Evolutionary conservation across 2,113 vertebrate genomes (phyloP), one percentile per base, ranked within the genome.

Genomic region (Asarcornis scutulata): DNA sequence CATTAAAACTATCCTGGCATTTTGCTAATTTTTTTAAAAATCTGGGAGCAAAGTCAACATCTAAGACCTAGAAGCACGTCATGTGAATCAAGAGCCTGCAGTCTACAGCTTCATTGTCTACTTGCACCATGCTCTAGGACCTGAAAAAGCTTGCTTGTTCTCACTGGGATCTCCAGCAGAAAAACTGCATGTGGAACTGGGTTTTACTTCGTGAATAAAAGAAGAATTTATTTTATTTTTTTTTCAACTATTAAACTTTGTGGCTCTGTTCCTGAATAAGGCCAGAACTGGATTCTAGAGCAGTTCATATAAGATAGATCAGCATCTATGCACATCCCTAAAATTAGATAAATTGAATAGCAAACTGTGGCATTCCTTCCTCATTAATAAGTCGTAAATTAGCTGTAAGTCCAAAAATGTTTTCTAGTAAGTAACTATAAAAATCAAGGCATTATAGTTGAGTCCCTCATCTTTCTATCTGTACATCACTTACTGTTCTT

Each of bases 271-370:
- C 55, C 34, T 88, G 31, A 75, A 36, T n/a, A 32, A 50, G 25
- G 11, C 26, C 20, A 21, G 46, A 36, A 17, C 44, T 66, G 34
- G 29, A 36, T 66, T 55, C 52, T 52, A 88, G 52, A 66, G 44
- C 0, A 36, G 38, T 38, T 78, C 4, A 7, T 56, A 7, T 6
- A n/a, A 46, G 15, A 2, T 3, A 69, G 20, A 20, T 36, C 7
- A 66, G 9, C 4, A 11, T 66, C 69, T 63, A 40, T 56, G 9
- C 68, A 36, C 40, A 55, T 66, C 11, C 17, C 13, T 52, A 23
- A 73, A 82, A 90, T 73, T 17, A 8, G 27, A 17, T 50, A 94
- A n/a, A n/a, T 64, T 62, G 11, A 64, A 59, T 48, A 44, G 23
- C 26, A 21, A 69, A 69, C 38, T 64, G 38, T 18, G 63, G 26